These are phyloP conservation scores for Chinchilla lanigera DNA, from an alignment of 2,113 vertebrate genomes.

Conservation along the genomic window DNA sequence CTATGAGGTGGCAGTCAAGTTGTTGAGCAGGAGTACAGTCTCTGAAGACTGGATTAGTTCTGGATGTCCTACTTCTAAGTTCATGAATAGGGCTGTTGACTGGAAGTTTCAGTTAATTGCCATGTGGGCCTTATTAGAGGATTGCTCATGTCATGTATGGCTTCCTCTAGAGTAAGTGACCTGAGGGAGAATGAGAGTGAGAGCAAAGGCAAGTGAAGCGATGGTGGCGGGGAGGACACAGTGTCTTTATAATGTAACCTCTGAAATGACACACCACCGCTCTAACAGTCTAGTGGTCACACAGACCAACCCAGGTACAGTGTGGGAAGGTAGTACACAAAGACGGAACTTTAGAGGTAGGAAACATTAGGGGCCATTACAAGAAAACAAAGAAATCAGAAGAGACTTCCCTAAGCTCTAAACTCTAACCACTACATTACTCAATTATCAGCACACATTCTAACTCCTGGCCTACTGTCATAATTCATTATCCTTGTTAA, in stretches of 20 bases:
- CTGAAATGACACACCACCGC: neutral
- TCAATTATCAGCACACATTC: neutral
- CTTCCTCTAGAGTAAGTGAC: neutral
- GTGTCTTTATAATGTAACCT: neutral
- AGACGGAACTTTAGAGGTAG: neutral
- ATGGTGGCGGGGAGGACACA: neutral
- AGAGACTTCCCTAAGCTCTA: neutral
- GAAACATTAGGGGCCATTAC: neutral
- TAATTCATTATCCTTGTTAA: neutral
- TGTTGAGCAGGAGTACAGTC: neutral
- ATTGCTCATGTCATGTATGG: neutral
- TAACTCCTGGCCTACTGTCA: neutral
- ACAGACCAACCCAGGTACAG: neutral
- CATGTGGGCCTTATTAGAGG: neutral
- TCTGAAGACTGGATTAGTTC: neutral
- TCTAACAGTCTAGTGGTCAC: neutral
- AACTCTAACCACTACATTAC: neutral
- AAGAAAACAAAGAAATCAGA: slow-evolving; percentile 34
- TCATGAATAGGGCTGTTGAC: neutral
- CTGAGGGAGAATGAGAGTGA: neutral
- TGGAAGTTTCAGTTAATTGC: neutral
- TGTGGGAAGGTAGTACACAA: neutral
- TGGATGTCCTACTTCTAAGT: neutral
- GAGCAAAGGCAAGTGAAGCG: neutral
- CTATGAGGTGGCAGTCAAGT: neutral